Percentiles rank a stretch among this genome's conserved stretches.
These are phyloP conservation scores for Aphelenchoides fujianensis DNA, from an alignment of 1,140 invertebrate species.

Conservation along the genomic window DNA sequence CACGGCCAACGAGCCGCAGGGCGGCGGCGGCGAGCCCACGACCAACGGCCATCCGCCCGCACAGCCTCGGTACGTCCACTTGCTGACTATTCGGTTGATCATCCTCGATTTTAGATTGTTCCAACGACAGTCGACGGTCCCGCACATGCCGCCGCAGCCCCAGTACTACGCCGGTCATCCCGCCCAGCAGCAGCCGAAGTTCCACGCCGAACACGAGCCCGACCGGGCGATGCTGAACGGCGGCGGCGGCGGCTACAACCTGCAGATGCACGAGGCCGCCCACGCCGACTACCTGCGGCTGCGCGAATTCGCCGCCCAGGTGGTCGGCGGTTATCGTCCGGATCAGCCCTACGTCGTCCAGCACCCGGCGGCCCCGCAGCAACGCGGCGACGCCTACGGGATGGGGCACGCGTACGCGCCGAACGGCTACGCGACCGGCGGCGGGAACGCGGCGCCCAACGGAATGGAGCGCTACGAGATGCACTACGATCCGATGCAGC, in stretches of 20 bases:
- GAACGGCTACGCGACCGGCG: not conserved
- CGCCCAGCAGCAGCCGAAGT: too few relatives aligned
- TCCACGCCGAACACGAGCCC: not conserved
- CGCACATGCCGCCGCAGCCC: not conserved
- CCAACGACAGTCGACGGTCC: not conserved
- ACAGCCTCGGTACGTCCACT: not conserved
- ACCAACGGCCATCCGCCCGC: not conserved
- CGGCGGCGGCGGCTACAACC: slow-evolving; percentile 17
- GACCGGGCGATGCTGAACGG: not conserved
- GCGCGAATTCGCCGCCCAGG: not conserved
- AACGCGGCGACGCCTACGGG: not conserved
- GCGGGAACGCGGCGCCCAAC: not conserved
- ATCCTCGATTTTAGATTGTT: not conserved
- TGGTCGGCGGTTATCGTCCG: not conserved
- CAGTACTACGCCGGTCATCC: too few relatives aligned
- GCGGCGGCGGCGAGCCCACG: too few relatives aligned
- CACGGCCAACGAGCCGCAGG: too few relatives aligned
- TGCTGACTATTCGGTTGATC: too few relatives aligned
- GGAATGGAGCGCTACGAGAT: slow-evolving; percentile 20
- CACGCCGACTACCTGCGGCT: not conserved
- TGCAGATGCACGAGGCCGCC: not conserved
- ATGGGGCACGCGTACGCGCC: too few relatives aligned
- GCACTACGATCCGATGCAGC: slow-evolving; percentile 14
- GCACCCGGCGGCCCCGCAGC: not conserved
- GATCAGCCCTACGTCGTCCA: not conserved